These are phyloP conservation scores for Lichenostomus cassidix DNA, from an alignment of 2,113 vertebrate species.

Conservation along the genomic window DNA sequence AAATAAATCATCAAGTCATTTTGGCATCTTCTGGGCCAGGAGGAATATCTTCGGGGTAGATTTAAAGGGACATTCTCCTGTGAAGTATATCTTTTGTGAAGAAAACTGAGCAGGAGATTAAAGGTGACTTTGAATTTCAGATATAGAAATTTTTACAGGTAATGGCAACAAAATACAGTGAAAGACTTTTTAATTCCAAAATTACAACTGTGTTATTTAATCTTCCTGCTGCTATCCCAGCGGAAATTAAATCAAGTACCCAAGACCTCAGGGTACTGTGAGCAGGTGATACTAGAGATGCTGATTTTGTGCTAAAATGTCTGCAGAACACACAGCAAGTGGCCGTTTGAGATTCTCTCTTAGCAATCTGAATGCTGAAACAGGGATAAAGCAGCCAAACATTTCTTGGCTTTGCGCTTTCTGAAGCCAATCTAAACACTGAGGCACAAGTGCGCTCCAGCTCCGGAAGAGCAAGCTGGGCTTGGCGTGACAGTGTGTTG, in stretches of 20 bases:
- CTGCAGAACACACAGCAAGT: background rate
- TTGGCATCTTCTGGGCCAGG: slow-evolving; percentile 75
- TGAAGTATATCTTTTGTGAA: slow-evolving; percentile 27
- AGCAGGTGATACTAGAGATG: background rate
- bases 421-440: slow-evolving; percentile 7
- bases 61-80: slow-evolving; percentile 74
- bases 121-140: background rate
- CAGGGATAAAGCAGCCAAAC: background rate
- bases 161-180: background rate
- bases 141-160: background rate
- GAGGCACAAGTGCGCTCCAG: background rate
- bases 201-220: background rate
- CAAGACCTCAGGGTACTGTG: background rate
- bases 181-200: background rate
- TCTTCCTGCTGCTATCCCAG: background rate
- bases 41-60: slow-evolving; percentile 70
- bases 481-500: background rate
- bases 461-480: background rate
- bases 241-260: background rate
- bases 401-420: background rate
- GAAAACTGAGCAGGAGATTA: background rate
- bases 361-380: background rate
- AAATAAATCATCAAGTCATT: slow-evolving; percentile 82
- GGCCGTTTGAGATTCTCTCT: background rate
- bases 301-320: background rate